phyloP scores from a whole-genome alignment of 2,888 invertebrate species.

The Eucera pruinosa region DNA sequence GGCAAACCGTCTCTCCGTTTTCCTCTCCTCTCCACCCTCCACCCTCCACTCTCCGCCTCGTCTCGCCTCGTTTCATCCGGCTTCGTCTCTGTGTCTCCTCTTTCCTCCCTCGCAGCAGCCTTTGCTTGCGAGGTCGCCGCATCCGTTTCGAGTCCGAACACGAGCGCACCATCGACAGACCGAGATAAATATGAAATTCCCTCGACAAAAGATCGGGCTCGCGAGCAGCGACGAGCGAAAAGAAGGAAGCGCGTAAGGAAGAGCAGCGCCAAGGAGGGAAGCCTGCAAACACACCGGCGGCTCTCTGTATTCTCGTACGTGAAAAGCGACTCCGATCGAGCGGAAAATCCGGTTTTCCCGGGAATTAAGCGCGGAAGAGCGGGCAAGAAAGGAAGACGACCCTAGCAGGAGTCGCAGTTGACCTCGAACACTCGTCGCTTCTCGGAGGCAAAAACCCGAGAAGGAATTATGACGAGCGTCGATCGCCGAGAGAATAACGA shows the following conservation, averaged over 20 bases:
- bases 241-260: no score
- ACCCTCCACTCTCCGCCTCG: neutral
- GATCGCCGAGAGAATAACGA: no score
- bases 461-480: no score
- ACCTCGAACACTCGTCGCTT: no score
- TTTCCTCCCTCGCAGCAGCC: no score
- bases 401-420: neutral
- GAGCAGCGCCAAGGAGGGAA: neutral
- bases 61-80: neutral
- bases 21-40: neutral
- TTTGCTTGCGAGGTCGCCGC: neutral
- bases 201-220: slow-evolving; percentile 47
- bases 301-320: slow-evolving; percentile 46
- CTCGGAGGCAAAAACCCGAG: no score
- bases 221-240: neutral
- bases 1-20: slow-evolving; percentile 20
- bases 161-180: slow-evolving; percentile 45
- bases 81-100: no score
- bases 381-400: slow-evolving; percentile 40
- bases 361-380: slow-evolving; percentile 60
- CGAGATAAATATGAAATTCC: slow-evolving; percentile 71
- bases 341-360: slow-evolving; percentile 79
- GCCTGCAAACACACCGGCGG: neutral
- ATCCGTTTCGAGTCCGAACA: slow-evolving; percentile 16
- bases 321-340: slow-evolving; percentile 68